Percentiles rank a stretch among this genome's conserved stretches.
Conservation (phyloP, 1,140 invertebrate genomes). For the Magallana angulata region DNA sequence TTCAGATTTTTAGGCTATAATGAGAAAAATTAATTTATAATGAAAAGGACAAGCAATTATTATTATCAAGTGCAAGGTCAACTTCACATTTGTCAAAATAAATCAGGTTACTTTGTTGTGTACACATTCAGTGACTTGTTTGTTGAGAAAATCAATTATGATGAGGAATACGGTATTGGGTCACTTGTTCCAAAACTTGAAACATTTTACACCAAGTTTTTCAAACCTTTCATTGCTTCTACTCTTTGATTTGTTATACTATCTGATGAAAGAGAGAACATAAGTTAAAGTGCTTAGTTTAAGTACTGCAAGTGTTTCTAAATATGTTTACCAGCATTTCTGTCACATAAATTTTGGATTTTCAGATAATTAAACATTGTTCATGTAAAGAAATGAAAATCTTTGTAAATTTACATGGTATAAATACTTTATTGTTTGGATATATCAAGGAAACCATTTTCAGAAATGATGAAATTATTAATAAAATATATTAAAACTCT, state of each 20-base stretch:
- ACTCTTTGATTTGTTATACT: neutral
- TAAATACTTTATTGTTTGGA: too few relatives aligned
- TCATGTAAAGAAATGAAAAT: too few relatives aligned
- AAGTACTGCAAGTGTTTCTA: too few relatives aligned
- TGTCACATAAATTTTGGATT: too few relatives aligned
- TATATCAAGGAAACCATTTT: too few relatives aligned
- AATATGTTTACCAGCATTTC: too few relatives aligned
- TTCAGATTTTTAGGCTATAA: slow-evolving; percentile 17
- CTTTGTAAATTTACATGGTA: too few relatives aligned
- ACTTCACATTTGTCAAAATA: neutral
- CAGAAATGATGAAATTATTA: too few relatives aligned
- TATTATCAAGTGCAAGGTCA: slow-evolving; percentile 54
- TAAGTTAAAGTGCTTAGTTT: too few relatives aligned
- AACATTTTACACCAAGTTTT: slow-evolving; percentile 47
- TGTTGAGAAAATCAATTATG: slow-evolving; percentile 40
- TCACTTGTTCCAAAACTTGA: slow-evolving; percentile 47
- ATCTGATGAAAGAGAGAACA: too few relatives aligned
- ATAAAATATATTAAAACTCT: too few relatives aligned
- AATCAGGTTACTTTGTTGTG: slow-evolving; percentile 41
- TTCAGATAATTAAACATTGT: too few relatives aligned
- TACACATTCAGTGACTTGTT: slow-evolving; percentile 43
- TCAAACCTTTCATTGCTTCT: slow-evolving; percentile 43
- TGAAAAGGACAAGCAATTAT: slow-evolving; percentile 31
- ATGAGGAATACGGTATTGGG: slow-evolving; percentile 42
- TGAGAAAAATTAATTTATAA: neutral